These are phyloP conservation scores for Thomomys bottae DNA, from an alignment of 2,113 vertebrate genomes.

Conservation along the genomic window DNA sequence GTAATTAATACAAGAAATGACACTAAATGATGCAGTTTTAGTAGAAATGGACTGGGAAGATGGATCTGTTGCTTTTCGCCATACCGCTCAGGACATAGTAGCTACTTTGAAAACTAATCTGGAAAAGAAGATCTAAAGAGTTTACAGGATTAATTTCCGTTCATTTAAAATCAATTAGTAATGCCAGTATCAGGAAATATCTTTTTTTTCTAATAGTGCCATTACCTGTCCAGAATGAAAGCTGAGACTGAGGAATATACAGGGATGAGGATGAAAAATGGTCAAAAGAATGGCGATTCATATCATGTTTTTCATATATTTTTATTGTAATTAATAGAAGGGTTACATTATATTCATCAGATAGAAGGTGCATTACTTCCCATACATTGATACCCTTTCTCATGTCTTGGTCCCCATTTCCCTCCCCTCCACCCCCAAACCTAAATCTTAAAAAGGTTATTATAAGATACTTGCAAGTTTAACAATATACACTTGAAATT, in stretches of 20 bases:
- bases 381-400: too few species aligned
- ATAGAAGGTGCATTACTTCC: too few species aligned
- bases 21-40: not conserved
- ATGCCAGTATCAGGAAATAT: not conserved
- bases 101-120: not conserved
- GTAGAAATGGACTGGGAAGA: not conserved
- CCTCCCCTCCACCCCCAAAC: too few species aligned
- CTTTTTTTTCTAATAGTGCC: slow-evolving; percentile 30
- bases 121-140: not conserved
- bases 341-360: too few species aligned
- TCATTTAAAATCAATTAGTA: slow-evolving; percentile 8
- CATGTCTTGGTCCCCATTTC: too few species aligned
- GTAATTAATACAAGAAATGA: not conserved
- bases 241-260: slow-evolving; percentile 16
- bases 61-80: not conserved
- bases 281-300: slow-evolving; percentile 21
- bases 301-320: slow-evolving; percentile 9
- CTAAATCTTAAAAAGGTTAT: not conserved
- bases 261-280: slow-evolving; percentile 2
- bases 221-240: slow-evolving; percentile 24
- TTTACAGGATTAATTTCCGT: not conserved
- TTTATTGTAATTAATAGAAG: too few species aligned
- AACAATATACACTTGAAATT: not conserved
- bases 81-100: not conserved
- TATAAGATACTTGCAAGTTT: not conserved